Percentiles rank a stretch among this genome's conserved stretches.
phyloP scores from a whole-genome alignment of 2,113 vertebrate species.

The Ascaphus truei region DNA sequence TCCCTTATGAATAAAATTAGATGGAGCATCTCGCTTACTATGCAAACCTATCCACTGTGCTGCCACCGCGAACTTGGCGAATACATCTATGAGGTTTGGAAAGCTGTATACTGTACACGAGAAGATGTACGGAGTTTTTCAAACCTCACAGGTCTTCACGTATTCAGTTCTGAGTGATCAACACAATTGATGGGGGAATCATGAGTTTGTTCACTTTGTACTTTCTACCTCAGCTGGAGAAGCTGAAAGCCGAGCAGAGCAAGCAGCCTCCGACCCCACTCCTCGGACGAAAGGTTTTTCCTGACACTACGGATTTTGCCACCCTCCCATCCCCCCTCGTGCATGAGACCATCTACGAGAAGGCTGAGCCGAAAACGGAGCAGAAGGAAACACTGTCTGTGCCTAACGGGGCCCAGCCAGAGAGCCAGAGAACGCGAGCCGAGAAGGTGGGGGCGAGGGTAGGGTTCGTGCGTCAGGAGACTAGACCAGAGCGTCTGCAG shows the following conservation, averaged over 20 bases:
- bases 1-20: too few species aligned
- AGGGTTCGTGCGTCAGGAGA: conserved; percentile 78
- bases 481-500: conserved; percentile 79
- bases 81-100: too few species aligned
- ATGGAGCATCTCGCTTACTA: too few species aligned
- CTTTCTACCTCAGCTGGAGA: conserved; percentile 73
- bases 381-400: conserved; percentile 56
- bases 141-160: too few species aligned
- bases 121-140: too few species aligned
- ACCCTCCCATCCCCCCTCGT: conserved; percentile 64
- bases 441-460: conserved; percentile 53
- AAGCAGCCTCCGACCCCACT: conserved; percentile 84
- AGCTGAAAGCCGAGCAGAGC: conserved; percentile 81
- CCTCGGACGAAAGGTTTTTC: conserved; percentile 85
- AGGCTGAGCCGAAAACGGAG: conserved; percentile 56
- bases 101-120: too few species aligned
- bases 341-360: conserved; percentile 69
- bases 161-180: too few species aligned
- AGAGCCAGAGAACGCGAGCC: conserved; percentile 45
- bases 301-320: conserved; percentile 73
- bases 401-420: conserved; percentile 56
- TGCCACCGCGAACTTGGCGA: too few species aligned
- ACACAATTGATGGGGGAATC: too few species aligned
- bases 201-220: too few species aligned
- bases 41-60: too few species aligned